Conservation (phyloP, 1,140 invertebrate species). For the Sminthurides bifidus region DNA sequence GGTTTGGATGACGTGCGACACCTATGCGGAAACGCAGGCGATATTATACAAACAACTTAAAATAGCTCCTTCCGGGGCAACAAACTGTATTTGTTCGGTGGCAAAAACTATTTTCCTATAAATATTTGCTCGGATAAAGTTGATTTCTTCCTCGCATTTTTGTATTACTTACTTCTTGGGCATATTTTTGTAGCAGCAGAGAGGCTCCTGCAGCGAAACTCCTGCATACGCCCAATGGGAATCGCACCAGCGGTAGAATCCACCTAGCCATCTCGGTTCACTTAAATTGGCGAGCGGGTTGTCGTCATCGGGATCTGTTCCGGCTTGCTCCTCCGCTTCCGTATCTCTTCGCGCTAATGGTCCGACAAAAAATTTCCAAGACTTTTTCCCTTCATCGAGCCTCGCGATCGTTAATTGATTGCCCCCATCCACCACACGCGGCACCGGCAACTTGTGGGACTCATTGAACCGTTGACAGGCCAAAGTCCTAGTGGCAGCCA, state of each 20-base stretch:
- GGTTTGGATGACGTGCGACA: background rate
- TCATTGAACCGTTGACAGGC: slow-evolving; percentile 30
- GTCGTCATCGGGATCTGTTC: background rate
- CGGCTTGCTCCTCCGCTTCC: background rate
- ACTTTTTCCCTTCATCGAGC: slow-evolving; percentile 11
- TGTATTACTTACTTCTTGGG: slow-evolving; percentile 19
- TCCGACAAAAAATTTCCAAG: slow-evolving; percentile 22
- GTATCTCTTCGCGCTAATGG: slow-evolving; percentile 5
- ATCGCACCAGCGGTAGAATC: slow-evolving; percentile 31
- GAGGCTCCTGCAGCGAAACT: slow-evolving; percentile 25
- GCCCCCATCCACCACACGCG: slow-evolving; percentile 13
- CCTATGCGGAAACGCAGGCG: too few species aligned
- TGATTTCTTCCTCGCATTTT: too few species aligned
- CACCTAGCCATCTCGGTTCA: slow-evolving; percentile 27
- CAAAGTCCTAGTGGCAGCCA: slow-evolving; percentile 25
- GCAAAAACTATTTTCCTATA: background rate
- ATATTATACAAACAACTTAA: too few species aligned
- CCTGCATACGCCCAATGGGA: slow-evolving; percentile 30
- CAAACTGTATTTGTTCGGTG: background rate
- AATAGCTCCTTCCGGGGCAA: slow-evolving; percentile 10
- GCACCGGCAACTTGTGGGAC: slow-evolving; percentile 25
- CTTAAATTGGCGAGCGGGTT: slow-evolving; percentile 1
- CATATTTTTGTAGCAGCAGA: slow-evolving; percentile 26
- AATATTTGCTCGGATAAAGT: too few species aligned
- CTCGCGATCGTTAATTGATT: slow-evolving; percentile 14